Base-by-base conservation (phyloP, 2,113 vertebrate genomes). In the Motacilla alba region DNA sequence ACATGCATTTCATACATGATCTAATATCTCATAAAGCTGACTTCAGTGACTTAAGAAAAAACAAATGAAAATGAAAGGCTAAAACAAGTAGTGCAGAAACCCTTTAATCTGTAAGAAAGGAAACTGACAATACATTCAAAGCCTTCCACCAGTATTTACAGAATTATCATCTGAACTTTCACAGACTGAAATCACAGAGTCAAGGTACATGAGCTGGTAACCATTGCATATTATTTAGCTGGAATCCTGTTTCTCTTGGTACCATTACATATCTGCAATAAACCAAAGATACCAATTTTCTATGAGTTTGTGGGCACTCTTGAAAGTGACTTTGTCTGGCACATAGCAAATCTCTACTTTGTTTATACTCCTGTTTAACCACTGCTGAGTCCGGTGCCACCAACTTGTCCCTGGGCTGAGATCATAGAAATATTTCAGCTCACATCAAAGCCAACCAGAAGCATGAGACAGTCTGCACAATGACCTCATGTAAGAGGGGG, bases 361-460 rank as follows among this genome's bases (percentile, higher is more conserved):
- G 69, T 95, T 96, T 96, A 75, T 76, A 56, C 35, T 94, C 35
- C 1, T 72, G 22, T 94, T 73, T 83, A 93, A 96, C 96, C 97
- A 93, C 89, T 94, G 94, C 94, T 93, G 94, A 92, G 93, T 90
- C 60, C 13, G 3, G 89, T 96, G 93, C 94, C 97, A 98, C 98
- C 97, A 98, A 96, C 92, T 98, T 98, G 93, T 97, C 94, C 97
- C 87, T 90, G 85, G 90, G 94, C 93, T 97, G 97, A 92, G 96
- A 96, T 98, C 97, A 97, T 26, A 97, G 96, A 96, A 97, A 94
- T 96, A 91, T 70, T 91, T 94, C 94, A 94, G 66, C 93, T 98
- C 97, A 98, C 97, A 98, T 98, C 97, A 98, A 98, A 98, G 98
- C 91, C 58, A 13, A 80, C 49, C 92, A 92, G 64, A 92, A 89